These are phyloP conservation scores for Perizoma affinitatum DNA, from an alignment of 2,888 invertebrate genomes.

Conservation along the genomic window DNA sequence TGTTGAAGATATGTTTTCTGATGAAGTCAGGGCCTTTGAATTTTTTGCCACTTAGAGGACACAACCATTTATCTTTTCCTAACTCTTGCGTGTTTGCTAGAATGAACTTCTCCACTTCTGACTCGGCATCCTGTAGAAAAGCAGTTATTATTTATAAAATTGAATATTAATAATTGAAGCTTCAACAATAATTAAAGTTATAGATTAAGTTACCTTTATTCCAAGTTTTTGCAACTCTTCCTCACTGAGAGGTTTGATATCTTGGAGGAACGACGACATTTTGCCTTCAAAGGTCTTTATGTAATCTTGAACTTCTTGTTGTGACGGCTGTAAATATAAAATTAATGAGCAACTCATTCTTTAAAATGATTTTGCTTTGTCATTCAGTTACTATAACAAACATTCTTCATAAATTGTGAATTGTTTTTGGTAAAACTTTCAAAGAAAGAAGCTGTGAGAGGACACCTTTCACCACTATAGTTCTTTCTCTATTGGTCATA, in stretches of 20 bases:
- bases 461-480: too few relatives aligned
- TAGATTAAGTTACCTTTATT: slow-evolving; percentile 82
- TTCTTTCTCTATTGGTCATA: too few relatives aligned
- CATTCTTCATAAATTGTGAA: too few relatives aligned
- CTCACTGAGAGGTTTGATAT: slow-evolving; percentile 87
- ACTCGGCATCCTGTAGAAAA: slow-evolving; percentile 80
- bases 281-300: slow-evolving; percentile 94
- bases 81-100: slow-evolving; percentile 98
- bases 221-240: slow-evolving; percentile 93
- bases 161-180: neutral
- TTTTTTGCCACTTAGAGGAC: slow-evolving; percentile 99
- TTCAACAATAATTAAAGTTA: too few relatives aligned
- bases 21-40: slow-evolving; percentile 99
- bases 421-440: too few relatives aligned
- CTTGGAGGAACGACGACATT: slow-evolving; percentile 94
- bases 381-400: too few relatives aligned
- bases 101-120: slow-evolving; percentile 97
- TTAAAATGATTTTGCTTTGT: too few relatives aligned
- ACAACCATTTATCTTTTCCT: slow-evolving; percentile 99
- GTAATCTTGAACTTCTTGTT: slow-evolving; percentile 90
- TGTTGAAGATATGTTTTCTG: slow-evolving; percentile 98
- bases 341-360: neutral
- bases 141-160: neutral
- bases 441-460: too few relatives aligned
- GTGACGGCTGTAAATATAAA: slow-evolving; percentile 80